Conservation (phyloP, 2,113 vertebrate genomes). For the Leiothrix lutea region DNA sequence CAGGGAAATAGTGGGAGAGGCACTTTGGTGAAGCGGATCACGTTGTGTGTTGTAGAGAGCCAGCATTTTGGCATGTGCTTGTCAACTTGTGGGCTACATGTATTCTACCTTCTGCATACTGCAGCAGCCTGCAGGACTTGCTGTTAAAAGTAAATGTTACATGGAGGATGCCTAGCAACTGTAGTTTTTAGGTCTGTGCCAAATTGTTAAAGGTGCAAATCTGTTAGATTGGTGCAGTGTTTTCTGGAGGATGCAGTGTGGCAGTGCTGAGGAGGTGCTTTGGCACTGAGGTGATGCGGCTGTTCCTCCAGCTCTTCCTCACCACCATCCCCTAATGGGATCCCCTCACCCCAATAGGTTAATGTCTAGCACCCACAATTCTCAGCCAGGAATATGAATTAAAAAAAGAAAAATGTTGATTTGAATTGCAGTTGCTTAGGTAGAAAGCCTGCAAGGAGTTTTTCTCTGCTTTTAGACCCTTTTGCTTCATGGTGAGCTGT, state of each 20-base stretch:
- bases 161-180: constrained; percentile 57
- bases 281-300: not conserved
- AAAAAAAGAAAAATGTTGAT: not conserved
- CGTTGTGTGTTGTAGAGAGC: not conserved
- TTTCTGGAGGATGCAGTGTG: not conserved
- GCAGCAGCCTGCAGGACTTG: constrained; percentile 22
- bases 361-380: rapidly evolving
- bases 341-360: not conserved
- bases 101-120: not conserved
- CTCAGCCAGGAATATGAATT: not conserved
- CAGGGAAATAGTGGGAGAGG: not conserved
- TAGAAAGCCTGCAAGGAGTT: not conserved
- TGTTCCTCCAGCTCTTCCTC: not conserved
- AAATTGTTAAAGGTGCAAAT: constrained; percentile 31
- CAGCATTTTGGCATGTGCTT: not conserved
- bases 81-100: not conserved
- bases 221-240: not conserved
- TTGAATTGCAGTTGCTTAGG: not conserved
- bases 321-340: too few relatives aligned
- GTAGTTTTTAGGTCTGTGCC: constrained; percentile 21
- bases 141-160: constrained; percentile 19
- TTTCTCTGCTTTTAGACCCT: not conserved
- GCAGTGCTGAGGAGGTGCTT: not conserved
- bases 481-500: not conserved
- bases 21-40: rapidly evolving